phyloP scores from a whole-genome alignment of 2,888 invertebrate species.

The Rugalucina vietnamica region DNA sequence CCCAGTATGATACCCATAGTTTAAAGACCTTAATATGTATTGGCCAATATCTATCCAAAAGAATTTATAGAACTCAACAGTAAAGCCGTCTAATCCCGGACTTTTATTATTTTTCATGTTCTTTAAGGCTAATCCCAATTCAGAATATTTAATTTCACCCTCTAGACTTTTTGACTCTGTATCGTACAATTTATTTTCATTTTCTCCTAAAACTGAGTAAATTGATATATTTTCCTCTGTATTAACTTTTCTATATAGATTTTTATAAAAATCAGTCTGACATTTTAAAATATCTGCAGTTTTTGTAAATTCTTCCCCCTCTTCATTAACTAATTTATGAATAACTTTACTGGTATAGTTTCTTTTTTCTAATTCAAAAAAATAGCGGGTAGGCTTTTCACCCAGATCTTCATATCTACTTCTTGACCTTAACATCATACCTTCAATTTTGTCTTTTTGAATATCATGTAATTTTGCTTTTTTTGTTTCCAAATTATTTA shows the following conservation, averaged over 20 bases:
- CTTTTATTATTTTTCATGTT: background rate
- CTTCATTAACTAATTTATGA: background rate
- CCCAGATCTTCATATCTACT: background rate
- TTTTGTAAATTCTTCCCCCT: background rate
- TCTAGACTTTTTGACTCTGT: background rate
- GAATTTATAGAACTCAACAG: background rate
- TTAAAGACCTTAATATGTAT: background rate
- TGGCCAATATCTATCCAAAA: background rate
- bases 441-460: background rate
- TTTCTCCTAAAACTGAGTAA: background rate
- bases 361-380: background rate
- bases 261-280: background rate
- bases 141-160: background rate
- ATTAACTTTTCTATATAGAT: no score
- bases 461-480: background rate
- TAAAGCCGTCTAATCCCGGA: background rate
- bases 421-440: conserved; percentile 2
- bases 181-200: background rate
- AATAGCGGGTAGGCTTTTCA: background rate
- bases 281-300: background rate
- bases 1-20: background rate
- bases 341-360: background rate
- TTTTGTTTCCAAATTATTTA: background rate
- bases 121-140: background rate
- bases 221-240: no score